Evolutionary conservation across 92 coral and sea anemone genomes (phyloP), one percentile per base, ranked within the genome.

Genomic region (Micromussa lordhowensis): DNA sequence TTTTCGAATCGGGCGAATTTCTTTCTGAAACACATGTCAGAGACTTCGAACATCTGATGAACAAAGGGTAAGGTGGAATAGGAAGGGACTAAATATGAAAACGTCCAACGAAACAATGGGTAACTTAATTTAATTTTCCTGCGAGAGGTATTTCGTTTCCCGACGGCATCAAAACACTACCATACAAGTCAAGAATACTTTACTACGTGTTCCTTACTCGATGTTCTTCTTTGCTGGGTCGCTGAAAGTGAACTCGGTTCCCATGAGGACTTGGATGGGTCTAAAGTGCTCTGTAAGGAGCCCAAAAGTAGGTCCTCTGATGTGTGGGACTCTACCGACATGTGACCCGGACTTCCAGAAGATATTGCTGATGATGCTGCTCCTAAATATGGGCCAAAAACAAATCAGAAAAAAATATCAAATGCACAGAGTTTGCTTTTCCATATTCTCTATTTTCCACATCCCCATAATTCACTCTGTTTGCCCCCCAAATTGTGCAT

Each of bases 231-330:
- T 34, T 38, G 91, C 91, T 74, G 92, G 82, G 68, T 80, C 4
- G 51, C 55, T 51, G 73, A 74, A 44, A 73, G 68, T 6, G 90
- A 87, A 32, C 86, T 35, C 28, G 83, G 66, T 57, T 90, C 92
- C 95, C 93, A 90, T 8, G 93, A 87, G 36, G 86, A 8, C 81
- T 91, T 87, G 15, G 92, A 88, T 19, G 83, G 82, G 26, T 68
- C 89, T 44, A 92, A 78, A 18, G 91, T 91, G 93, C 92, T 90
- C 82, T 93, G 96, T 59, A 93, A 89, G 22, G 98, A 93, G 58
- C 94, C 98, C 72, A 87, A 72, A 76, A 91, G 92, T 28, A 88
- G 84, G 85, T 95, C 98, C 24, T 90, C 95, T 63, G 98, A 93
- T 4, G 90, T 83, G 18, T 82, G 92, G 31, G 90, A 77, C 35